Evolutionary conservation across 2,113 vertebrate genomes (phyloP), one percentile per base, ranked within the genome.

Genomic region (Arizona elegans): DNA sequence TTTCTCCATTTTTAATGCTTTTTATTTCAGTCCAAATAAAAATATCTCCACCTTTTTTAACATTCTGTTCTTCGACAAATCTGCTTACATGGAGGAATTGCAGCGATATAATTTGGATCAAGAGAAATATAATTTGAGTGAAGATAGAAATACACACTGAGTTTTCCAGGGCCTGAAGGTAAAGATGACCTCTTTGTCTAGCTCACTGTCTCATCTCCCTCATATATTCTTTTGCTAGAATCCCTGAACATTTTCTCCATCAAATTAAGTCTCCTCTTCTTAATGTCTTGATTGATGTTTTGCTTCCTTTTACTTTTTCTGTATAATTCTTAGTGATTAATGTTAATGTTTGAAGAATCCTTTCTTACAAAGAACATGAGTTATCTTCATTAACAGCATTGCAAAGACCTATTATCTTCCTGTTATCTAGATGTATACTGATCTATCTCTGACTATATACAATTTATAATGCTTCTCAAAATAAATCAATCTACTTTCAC

Each of bases 251-350:
- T 86, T 91, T 93, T 90, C 81, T 96, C 93, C 70, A 89, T 95
- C 38, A 33, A 65, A 70, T 70, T 91, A 86, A 56, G 8, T 50
- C 91, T 96, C 94, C 93, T 93, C 90, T 90, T 9, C 93, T 87
- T 55, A 3, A 94, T 89, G 89, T 95, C 95, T 87, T 93, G 95
- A 95, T 94, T 95, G 96, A 96, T 96, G 86, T 96, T 94, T 86
- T 96, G 94, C 96, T 94, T 96, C 26, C 24, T 85, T 94, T 90
- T 88, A 91, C 94, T 92, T 91, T 94, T 88, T 65, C 91, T 59
- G 29, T 89, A 86, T 91, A 91, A 47, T 43, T 95, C 93, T 85
- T 94, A 90, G 90, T 50, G 91, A 91, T 19, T 87, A 9, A 0
- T 0, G 92, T 17, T 87, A 9, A 0, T 0, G 92, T 94, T 95